Evolutionary conservation across 92 coral and sea anemone species (phyloP), one percentile per base, ranked within the genome.

Genomic region (Hydrozoanthus gracilis): DNA sequence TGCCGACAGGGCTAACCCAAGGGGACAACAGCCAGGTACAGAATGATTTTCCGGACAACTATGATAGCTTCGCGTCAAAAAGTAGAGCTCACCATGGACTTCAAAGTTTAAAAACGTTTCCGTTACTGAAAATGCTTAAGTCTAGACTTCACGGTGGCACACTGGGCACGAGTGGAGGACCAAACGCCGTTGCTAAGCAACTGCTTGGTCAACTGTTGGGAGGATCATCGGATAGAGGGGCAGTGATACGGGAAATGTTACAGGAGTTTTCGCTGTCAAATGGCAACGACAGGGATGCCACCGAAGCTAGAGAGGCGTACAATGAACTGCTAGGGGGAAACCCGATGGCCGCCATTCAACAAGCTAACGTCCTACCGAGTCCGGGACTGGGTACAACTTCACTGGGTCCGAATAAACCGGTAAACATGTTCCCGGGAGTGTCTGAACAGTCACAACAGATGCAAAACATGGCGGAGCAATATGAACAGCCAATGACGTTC

Each of bases 181-280:
- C 89, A 16, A 91, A 84, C 65, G 86, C 60, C 17, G 78, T 92
- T 14, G 83, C 92, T 51, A 94, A 87, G 86, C 89, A 91, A 74
- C 87, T 94, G 52, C 73, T 94, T 15, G 86, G 71, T 51, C 98
- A 94, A 54, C 88, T 93, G n/a, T 44, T 94, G 13, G 98, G 95
- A 51, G 82, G 91, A 83, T 60, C 7, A 6, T 91, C 98, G 6
- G 98, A 94, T 79, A 88, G 94, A 50, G 91, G 92, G 75, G 65
- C 94, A 9, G 98, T 94, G 70, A 80, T 94, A 88, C 90, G 92
- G 49, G 98, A 94, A 86, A 94, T 94, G 98, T 82, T 91, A 88
- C 95, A 94, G 56, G 98, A 94, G 74, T 91, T 94, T n/a, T 83
- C 86, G 51, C 73, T 92, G 49, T 95, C 98, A 58, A 93, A 91